Evolutionary conservation across 92 coral and sea anemone genomes (phyloP).

Genomic region (Diadumene lineata): DNA sequence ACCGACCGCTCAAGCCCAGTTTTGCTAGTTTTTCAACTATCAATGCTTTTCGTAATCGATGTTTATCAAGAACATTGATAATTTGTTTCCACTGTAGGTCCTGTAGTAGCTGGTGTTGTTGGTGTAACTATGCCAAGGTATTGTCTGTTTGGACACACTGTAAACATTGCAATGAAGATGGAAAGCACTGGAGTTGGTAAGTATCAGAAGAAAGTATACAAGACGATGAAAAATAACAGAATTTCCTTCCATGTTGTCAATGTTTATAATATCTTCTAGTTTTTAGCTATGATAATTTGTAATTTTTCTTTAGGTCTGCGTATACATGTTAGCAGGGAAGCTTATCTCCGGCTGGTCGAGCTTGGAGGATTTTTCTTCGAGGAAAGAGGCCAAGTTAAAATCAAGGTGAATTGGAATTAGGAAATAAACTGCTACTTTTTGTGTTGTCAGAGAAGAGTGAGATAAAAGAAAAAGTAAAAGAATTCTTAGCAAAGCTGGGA

Average conservation of each 20-base stretch:
- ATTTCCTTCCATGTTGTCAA: too few species aligned
- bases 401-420: slow-evolving; percentile 55
- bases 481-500: too few species aligned
- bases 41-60: not conserved
- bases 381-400: slow-evolving; percentile 76
- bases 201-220: not conserved
- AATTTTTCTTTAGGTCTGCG: slow-evolving; percentile 42
- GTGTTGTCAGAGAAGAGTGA: not conserved
- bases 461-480: too few species aligned
- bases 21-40: too few species aligned
- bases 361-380: slow-evolving; percentile 75
- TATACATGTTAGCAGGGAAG: slow-evolving; percentile 71
- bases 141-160: slow-evolving; percentile 3
- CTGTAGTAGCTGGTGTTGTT: slow-evolving; percentile 7
- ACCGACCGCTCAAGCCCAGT: not conserved
- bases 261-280: too few species aligned
- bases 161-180: not conserved
- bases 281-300: too few species aligned
- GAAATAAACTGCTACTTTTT: too few species aligned
- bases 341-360: slow-evolving; percentile 56
- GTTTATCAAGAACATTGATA: not conserved
- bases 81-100: slow-evolving; percentile 1
- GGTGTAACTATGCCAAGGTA: slow-evolving; percentile 8
- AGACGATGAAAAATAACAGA: too few species aligned
- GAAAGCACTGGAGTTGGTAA: slow-evolving; percentile 15